Evolutionary conservation across 2,888 invertebrate genomes (phyloP), one percentile per base, ranked within the genome.

Genomic region (Oasisia sp.): DNA sequence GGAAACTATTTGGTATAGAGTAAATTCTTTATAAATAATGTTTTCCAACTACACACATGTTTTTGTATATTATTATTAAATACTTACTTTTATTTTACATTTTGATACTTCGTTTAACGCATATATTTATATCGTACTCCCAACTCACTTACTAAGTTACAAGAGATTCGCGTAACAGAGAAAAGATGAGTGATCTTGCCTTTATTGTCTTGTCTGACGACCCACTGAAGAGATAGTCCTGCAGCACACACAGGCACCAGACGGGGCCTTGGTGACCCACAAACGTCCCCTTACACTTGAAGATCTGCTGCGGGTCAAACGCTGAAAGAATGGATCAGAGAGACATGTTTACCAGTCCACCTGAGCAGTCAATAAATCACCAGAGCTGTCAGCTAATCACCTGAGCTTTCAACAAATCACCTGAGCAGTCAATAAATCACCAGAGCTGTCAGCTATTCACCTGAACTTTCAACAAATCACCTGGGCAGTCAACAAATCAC

Each of bases 241-340:
- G 95, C 94, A 95, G 94, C 19, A 95, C 95, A 94, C 95, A 95
- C 19, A 96, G 94, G 93, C 96, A 96, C 96, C 96, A 96, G 8
- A 96, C 96, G 27, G 96, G 96, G 90, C 96, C 96, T 94, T 95
- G 95, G 94, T 96, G 96, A 11, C 96, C 96, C 89, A 96, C 96
- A 95, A 96, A 96, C 38, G 96, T 96, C 45, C 96, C 96, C 94
- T 96, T 95, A 93, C 96, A 96, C 94, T 96, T 96, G 94, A 96
- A 95, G 94, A 96, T 95, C 93, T 95, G 95, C 92, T 96, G 96
- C 27, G 96, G 96, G 92, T 96, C 96, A 94, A 95, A 96, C 0
- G 95, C 96, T 96, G 95, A 92, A 94, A 93, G 7, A 74, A n/a
- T 74, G 74, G 74, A 74, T 74, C 19, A 7, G 27, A 74, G 74